Evolutionary conservation across 2,888 invertebrate genomes (phyloP).

Genomic region (Cheilosia variabilis): DNA sequence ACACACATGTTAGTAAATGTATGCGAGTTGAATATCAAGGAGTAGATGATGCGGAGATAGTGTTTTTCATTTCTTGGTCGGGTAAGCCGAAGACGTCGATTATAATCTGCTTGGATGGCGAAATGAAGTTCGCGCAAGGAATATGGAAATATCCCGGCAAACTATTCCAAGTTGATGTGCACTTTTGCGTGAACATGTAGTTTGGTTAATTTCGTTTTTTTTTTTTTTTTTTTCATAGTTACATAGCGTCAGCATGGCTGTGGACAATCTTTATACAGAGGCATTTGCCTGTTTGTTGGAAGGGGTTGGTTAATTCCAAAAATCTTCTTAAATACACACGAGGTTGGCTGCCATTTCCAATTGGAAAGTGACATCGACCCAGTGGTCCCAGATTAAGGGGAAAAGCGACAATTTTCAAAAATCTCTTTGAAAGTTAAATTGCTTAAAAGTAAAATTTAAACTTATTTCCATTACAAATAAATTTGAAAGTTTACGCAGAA

Average conservation of each 20-base stretch:
- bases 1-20: conserved; percentile 36
- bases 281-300: no score
- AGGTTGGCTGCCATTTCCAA: no score
- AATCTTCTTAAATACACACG: no score
- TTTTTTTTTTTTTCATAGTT: not conserved
- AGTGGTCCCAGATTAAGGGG: no score
- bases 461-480: no score
- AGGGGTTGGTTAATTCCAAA: no score
- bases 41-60: not conserved
- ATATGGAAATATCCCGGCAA: conserved; percentile 58
- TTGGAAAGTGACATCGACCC: no score
- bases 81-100: conserved; percentile 16
- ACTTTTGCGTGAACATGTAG: not conserved
- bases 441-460: no score
- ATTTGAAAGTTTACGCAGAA: no score
- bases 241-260: not conserved
- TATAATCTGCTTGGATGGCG: conserved; percentile 42
- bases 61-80: conserved; percentile 1
- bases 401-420: no score
- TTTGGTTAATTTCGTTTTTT: not conserved
- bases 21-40: conserved; percentile 30
- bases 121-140: conserved; percentile 13
- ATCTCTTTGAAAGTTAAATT: no score
- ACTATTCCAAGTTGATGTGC: conserved; percentile 52
- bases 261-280: not conserved